Base-by-base conservation (phyloP, 2,888 invertebrate genomes). In the Dioctria linearis region DNA sequence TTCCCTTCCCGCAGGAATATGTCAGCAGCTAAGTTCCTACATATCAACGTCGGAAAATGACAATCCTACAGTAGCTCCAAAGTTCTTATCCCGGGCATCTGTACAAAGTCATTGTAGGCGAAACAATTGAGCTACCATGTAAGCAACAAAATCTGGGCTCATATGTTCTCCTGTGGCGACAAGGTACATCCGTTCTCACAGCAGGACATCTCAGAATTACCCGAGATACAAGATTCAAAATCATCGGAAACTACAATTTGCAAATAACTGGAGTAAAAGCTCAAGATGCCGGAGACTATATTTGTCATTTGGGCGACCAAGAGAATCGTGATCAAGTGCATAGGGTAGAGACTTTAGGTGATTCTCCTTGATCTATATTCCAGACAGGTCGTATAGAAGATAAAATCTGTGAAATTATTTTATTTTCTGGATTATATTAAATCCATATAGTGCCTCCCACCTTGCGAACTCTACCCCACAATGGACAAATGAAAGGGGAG, bases 11-110 rank as follows among this genome's bases (percentile, higher is more conserved):
- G 25, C 25, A 25, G 84, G 83, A 73, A 82, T 80, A 79, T 82
- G 83, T 54, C 83, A 83, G 80, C 82, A 82, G 66, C 79, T 82
- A 71, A 82, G 80, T 76, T 83, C 82, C 65, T 83, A 80, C 73
- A 80, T 82, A 65, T 81, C 82, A 80, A 80, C 83, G 79, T 79
- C 82, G 37, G 81, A 83, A 71, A 79, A 79, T 51, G 83, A 82
- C 75, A 80, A 80, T 73, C 83, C 84, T 25, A 86, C 85, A 25
- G 87, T 88, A 80, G 91, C 92, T 0, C 95, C 95, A 0, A 90
- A 93, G 85, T 95, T 95, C 86, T 88, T 94, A 83, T n/a, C 95
- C 0, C 90, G 93, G n/a, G n/a, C n/a, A n/a, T n/a, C n/a, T n/a
- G n/a, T n/a, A n/a, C n/a, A n/a, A n/a, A n/a, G n/a, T n/a, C n/a